These are phyloP conservation scores for Meriones unguiculatus DNA, from an alignment of 2,113 vertebrate species.

Conservation along the genomic window DNA sequence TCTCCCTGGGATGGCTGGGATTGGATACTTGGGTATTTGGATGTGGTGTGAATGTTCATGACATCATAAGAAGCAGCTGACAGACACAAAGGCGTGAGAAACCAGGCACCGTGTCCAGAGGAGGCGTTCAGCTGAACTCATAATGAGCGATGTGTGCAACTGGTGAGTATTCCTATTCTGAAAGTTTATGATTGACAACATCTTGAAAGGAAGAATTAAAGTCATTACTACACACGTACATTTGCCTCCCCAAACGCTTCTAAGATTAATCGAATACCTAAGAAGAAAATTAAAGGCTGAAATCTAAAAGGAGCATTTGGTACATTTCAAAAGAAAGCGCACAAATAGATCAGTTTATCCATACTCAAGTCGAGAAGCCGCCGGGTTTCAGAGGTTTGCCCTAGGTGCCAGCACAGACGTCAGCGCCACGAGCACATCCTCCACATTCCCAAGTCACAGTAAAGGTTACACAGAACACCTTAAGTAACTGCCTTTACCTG, in stretches of 20 bases:
- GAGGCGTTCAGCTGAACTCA: background rate
- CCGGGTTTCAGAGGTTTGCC: background rate
- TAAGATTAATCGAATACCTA: conserved; percentile 57
- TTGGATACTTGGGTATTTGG: background rate
- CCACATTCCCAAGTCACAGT: background rate
- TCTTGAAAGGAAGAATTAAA: conserved; percentile 55
- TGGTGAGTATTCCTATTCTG: background rate
- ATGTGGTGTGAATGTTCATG: background rate
- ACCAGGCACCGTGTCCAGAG: background rate
- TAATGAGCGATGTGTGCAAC: background rate
- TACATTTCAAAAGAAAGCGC: conserved; percentile 34
- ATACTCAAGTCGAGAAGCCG: background rate
- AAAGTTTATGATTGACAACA: conserved; percentile 14
- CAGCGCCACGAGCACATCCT: background rate
- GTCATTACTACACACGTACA: background rate
- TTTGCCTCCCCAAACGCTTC: conserved; percentile 41
- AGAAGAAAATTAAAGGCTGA: conserved; percentile 59
- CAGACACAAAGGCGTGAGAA: conserved; percentile 11
- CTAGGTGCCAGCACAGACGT: background rate
- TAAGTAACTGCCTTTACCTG: background rate
- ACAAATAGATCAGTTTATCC: conserved; percentile 41
- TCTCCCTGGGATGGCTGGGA: background rate
- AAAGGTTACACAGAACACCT: background rate
- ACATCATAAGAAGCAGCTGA: background rate
- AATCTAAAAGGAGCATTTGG: conserved; percentile 48